Percentiles rank a stretch among this genome's conserved stretches.
These are phyloP conservation scores for Echeneis naucrates DNA, from an alignment of 2,797 vertebrate species.

Conservation along the genomic window DNA sequence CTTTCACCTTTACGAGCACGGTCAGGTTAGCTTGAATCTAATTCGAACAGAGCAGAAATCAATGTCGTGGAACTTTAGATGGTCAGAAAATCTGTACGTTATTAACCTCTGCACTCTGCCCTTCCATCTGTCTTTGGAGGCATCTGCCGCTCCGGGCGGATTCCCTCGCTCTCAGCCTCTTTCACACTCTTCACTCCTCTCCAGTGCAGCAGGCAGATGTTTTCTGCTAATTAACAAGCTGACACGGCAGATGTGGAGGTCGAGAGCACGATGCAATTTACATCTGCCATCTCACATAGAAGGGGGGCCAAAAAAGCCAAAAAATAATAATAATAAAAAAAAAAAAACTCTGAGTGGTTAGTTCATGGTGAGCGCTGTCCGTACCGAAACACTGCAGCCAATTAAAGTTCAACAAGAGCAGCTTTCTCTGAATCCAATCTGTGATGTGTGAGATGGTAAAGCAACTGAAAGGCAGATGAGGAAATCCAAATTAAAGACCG, in stretches of 20 bases:
- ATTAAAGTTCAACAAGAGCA: conserved; percentile 30
- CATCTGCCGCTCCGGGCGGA: conserved; percentile 18
- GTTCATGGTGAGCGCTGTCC: conserved; percentile 5
- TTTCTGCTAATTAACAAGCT: conserved; percentile 59
- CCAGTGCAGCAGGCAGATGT: conserved; percentile 54
- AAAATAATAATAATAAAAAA: neutral
- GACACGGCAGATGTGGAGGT: conserved; percentile 46
- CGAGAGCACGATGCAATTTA: neutral
- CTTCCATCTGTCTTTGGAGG: conserved; percentile 1
- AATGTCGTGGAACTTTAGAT: neutral
- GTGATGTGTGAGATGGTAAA: neutral
- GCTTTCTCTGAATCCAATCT: conserved; percentile 11
- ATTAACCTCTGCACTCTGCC: neutral
- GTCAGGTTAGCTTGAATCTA: too few species aligned
- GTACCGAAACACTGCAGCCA: conserved; percentile 10
- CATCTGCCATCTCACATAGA: conserved; percentile 14
- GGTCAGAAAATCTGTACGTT: neutral
- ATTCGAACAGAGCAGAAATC: too few species aligned
- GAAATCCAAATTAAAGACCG: too few species aligned
- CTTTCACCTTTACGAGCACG: too few species aligned
- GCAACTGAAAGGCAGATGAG: neutral
- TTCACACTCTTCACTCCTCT: conserved; percentile 13
- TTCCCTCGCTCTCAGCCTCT: conserved; percentile 7
- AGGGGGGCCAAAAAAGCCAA: too few species aligned
- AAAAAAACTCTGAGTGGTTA: neutral